Evolutionary conservation across 2,888 invertebrate species (phyloP), one percentile per base, ranked within the genome.

Genomic region (Cephonodes hylas): DNA sequence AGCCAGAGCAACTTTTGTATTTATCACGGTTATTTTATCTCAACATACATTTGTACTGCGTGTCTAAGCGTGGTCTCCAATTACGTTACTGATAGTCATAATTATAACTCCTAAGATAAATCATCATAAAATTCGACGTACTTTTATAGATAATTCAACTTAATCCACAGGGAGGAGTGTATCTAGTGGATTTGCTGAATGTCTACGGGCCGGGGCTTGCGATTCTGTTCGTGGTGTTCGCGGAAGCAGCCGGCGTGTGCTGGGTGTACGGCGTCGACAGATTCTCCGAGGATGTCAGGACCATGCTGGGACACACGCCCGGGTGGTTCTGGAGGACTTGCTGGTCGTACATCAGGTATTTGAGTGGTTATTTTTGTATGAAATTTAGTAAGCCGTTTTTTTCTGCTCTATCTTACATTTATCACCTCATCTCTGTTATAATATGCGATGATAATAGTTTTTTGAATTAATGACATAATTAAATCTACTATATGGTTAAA

Each of bases 251-350:
- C 0, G 97, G 97, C 0, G 96, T 98, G 0, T 96, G 96, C 86
- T 98, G 97, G 97, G 94, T 97, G 74, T 98, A 98, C 81, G 97
- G 97, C 1, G 96, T 96, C 0, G 95, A 96, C 73, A 93, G 95
- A 64, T 97, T 97, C 86, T 96, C 96, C 0, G 91, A 94, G 20
- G 97, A 97, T 80, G 95, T 98, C 61, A 94, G 95, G 78, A 95
- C 94, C 79, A 98, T 97, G 97, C 93, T 97, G 67, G 97, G 97
- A 0, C 94, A 95, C 75, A 92, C 93, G 62, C 97, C 97, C 0
- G 96, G 96, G 0, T 83, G 95, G 69, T 96, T 96, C 88, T 97
- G 97, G 96, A 93, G 96, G 46, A 93, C 96, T 63, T 96, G 97
- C 83, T 98, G 97, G 98, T 95, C 95, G 57, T 97, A 96, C 79